These are phyloP conservation scores for Caenorhabditis remanei DNA, from an alignment of 1,140 invertebrate species.

Conservation along the genomic window DNA sequence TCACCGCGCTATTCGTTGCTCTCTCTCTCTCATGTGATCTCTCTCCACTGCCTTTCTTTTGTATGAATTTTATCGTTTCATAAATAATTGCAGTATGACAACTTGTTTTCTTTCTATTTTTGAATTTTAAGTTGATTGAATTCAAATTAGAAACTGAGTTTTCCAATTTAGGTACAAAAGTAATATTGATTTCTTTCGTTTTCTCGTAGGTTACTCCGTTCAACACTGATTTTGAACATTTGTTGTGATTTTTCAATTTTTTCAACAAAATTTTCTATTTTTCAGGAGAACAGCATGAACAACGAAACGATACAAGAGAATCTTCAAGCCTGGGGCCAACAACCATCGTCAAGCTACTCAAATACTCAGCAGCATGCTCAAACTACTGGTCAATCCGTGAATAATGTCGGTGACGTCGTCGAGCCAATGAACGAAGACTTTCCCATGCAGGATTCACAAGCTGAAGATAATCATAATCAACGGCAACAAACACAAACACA, in stretches of 20 bases:
- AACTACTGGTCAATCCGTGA: not conserved
- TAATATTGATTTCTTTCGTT: not conserved
- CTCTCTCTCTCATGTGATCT: constrained; percentile 9
- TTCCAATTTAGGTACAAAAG: too few relatives aligned
- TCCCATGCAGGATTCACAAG: constrained; percentile 15
- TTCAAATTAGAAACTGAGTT: too few relatives aligned
- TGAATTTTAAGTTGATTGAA: not conserved
- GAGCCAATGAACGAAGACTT: constrained; percentile 11
- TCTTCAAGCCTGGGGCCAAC: constrained; percentile 43
- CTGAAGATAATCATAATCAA: not conserved
- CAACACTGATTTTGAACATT: too few relatives aligned
- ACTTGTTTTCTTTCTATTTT: constrained; percentile 18
- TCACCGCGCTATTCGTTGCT: not conserved
- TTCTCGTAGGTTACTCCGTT: too few relatives aligned
- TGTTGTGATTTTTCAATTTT: too few relatives aligned
- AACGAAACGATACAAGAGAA: not conserved
- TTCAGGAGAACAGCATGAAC: constrained; percentile 8
- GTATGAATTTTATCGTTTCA: constrained; percentile 15
- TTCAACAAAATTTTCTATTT: too few relatives aligned
- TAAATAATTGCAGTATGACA: constrained; percentile 15
- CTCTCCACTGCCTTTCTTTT: not conserved
- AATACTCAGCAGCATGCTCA: constrained; percentile 19
- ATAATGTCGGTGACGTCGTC: too few relatives aligned
- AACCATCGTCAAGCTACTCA: constrained; percentile 48
- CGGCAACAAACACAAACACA: not conserved